Evolutionary conservation across 1,140 invertebrate genomes (phyloP).

Genomic region (Zaprionus africanus): DNA sequence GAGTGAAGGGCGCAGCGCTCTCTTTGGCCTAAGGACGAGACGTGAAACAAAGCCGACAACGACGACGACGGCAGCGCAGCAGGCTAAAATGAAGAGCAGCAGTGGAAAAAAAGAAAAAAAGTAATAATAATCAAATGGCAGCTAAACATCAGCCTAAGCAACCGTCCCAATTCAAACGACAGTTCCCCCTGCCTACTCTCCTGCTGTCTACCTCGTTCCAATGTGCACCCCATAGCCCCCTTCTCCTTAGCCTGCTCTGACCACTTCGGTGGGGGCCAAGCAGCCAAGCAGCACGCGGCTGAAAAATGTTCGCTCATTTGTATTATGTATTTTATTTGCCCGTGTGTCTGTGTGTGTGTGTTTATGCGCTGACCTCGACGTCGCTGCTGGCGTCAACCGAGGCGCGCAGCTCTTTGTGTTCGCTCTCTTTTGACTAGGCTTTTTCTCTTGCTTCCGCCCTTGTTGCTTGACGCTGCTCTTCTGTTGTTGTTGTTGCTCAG

Average conservation of each 20-base stretch:
- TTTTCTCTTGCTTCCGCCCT: constrained; percentile 68
- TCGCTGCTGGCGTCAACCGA: constrained; percentile 36
- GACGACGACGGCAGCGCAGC: constrained; percentile 17
- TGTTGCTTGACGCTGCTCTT: constrained; percentile 49
- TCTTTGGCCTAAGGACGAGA: constrained; percentile 49
- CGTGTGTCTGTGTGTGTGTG: constrained; percentile 25
- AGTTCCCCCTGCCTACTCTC: background rate
- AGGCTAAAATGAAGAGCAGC: constrained; percentile 19
- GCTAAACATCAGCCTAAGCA: constrained; percentile 35
- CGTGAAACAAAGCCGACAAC: constrained; percentile 22
- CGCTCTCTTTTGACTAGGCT: constrained; percentile 41
- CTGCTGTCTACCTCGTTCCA: background rate
- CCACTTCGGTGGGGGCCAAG: constrained; percentile 29
- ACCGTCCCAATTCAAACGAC: constrained; percentile 42
- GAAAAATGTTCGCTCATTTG: constrained; percentile 60
- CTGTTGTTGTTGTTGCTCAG: constrained; percentile 40
- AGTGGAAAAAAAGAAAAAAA: constrained; percentile 26
- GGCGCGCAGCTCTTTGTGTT: constrained; percentile 41
- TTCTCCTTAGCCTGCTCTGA: background rate
- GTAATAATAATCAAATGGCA: constrained; percentile 72
- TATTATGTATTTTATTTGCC: constrained; percentile 57
- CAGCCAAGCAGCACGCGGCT: constrained; percentile 31
- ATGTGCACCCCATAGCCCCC: background rate
- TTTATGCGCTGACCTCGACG: constrained; percentile 62
- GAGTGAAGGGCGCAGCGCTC: constrained; percentile 49